phyloP scores from a whole-genome alignment of 2,888 invertebrate species.

The Nowickia ferox region DNA sequence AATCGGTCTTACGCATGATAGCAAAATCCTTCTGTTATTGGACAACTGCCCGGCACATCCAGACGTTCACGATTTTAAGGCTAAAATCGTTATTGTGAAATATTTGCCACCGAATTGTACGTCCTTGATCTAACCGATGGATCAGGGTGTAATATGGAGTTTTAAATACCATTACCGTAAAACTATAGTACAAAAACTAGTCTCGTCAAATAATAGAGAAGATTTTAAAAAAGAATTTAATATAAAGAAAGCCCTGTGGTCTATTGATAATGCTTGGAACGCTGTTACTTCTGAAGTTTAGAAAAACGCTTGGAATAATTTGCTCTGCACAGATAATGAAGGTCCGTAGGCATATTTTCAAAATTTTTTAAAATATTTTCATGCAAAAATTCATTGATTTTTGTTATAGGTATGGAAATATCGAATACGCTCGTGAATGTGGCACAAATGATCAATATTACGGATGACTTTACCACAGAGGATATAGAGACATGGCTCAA shows the following conservation, averaged over 20 bases:
- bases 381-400: too few species aligned
- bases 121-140: constrained; percentile 22
- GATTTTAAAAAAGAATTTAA: constrained; percentile 1
- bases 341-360: too few species aligned
- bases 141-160: constrained; percentile 14
- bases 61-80: constrained; percentile 22
- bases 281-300: not conserved
- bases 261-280: constrained; percentile 17
- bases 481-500: not conserved
- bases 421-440: too few species aligned
- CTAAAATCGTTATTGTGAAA: constrained; percentile 19
- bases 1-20: constrained; percentile 8
- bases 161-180: constrained; percentile 1
- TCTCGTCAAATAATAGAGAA: constrained; percentile 17
- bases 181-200: constrained; percentile 31
- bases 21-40: constrained; percentile 20
- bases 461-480: not conserved
- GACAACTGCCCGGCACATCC: constrained; percentile 6
- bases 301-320: constrained; percentile 6
- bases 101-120: constrained; percentile 6
- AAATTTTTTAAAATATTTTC: too few species aligned
- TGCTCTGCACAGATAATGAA: too few species aligned
- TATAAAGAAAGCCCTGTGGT: constrained; percentile 27
- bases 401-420: too few species aligned
- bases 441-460: too few species aligned